These are phyloP conservation scores for Pseudobourletiella spinata DNA, from an alignment of 1,140 invertebrate species.

Conservation along the genomic window DNA sequence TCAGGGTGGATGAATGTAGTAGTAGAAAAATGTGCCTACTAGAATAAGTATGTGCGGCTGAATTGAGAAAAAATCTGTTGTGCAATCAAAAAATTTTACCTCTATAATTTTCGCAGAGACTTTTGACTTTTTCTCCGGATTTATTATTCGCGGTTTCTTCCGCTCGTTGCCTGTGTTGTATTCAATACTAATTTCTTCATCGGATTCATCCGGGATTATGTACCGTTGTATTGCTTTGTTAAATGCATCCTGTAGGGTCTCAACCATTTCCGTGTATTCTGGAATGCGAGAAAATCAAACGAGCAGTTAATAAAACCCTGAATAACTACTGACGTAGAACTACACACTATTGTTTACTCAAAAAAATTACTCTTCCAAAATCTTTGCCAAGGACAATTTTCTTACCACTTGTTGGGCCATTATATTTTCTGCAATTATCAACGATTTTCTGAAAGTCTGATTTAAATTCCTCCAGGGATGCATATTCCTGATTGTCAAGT, in stretches of 20 bases:
- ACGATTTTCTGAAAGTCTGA: slow-evolving; percentile 81
- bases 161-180: slow-evolving; percentile 17
- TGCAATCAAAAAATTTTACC: no score
- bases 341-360: no score
- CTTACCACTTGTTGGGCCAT: slow-evolving; percentile 82
- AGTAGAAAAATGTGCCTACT: no score
- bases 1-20: no score
- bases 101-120: slow-evolving; percentile 4
- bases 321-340: no score
- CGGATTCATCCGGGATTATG: slow-evolving; percentile 65
- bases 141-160: slow-evolving; percentile 1
- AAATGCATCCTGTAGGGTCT: slow-evolving; percentile 67
- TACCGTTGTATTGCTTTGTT: slow-evolving; percentile 66
- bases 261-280: slow-evolving; percentile 84
- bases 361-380: no score
- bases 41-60: no score
- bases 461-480: slow-evolving; percentile 67
- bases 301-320: no score
- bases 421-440: slow-evolving; percentile 82
- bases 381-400: no score
- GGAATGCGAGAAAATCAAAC: slow-evolving; percentile 37
- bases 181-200: slow-evolving; percentile 44
- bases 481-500: slow-evolving; percentile 68
- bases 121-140: neutral
- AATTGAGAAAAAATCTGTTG: no score